phyloP scores from a whole-genome alignment of 1,140 invertebrate genomes.

The Bombus impatiens region DNA sequence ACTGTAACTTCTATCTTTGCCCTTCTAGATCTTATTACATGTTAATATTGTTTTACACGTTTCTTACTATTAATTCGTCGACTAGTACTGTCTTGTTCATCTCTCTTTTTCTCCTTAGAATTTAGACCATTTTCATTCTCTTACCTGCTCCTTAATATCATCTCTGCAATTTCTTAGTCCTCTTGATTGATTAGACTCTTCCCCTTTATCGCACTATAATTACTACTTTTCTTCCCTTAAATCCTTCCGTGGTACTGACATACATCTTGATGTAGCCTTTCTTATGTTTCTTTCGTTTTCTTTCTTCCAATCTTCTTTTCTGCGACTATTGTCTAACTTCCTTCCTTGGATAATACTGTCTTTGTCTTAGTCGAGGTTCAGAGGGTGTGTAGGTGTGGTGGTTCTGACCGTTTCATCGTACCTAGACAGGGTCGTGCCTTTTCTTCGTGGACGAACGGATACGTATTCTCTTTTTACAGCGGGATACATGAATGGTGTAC shows the following conservation, averaged over 20 bases:
- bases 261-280: neutral
- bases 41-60: too few relatives aligned
- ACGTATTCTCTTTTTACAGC: constrained; percentile 49
- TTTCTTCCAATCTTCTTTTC: constrained; percentile 28
- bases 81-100: too few relatives aligned
- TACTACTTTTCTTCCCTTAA: neutral
- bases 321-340: neutral
- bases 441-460: constrained; percentile 42
- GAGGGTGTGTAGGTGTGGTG: neutral
- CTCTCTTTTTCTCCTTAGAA: too few relatives aligned
- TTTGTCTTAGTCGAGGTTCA: neutral
- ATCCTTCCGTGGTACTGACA: neutral
- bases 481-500: constrained; percentile 41
- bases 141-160: neutral
- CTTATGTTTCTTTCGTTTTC: constrained; percentile 34
- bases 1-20: neutral
- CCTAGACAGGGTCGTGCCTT: constrained; percentile 18
- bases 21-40: neutral
- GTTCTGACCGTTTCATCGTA: neutral
- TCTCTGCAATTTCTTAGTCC: neutral
- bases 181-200: neutral
- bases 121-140: too few relatives aligned
- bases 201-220: neutral
- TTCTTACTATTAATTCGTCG: too few relatives aligned
- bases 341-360: neutral